Evolutionary conservation across 2,113 vertebrate genomes (phyloP), one percentile per base, ranked within the genome.

Genomic region (Melanerpes formicivorus): DNA sequence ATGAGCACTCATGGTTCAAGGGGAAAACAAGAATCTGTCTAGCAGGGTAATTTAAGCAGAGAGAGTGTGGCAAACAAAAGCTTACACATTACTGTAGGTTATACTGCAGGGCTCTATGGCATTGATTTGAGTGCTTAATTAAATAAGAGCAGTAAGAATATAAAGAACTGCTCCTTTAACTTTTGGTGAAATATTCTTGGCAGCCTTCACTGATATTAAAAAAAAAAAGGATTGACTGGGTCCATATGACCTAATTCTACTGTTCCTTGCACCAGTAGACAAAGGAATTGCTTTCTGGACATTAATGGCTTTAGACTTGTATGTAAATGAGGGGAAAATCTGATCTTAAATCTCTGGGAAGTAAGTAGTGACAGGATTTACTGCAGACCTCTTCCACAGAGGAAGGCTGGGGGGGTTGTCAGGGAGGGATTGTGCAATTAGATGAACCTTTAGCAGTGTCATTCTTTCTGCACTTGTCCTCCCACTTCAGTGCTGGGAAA

Each of bases 241-340:
- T 93, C 79, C 65, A 67, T 91, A 89, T 90, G 87, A 95, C 79
- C 87, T 72, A 82, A 78, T 87, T 94, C 69, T 65, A 27, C 21
- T 80, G 62, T 80, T 93, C 26, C 71, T 87, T 92, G 80, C 82
- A 77, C 62, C 58, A 92, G 52, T 66, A 93, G 69, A 80, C 0
- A 1, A 64, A 93, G 37, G 82, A 93, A 92, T 83, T 9, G 6
- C 91, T 88, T 92, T 92, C 62, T 87, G 79, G 93, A 95, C 58
- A 76, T 92, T 93, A 96, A 94, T 92, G 84, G 69, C 54, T 94
- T 95, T 88, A 88, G 84, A 86, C 79, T 83, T 82, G 26, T 58
- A 93, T 96, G 89, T 65, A 93, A 96, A 95, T 93, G 64, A 95
- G 58, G 34, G 46, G 44, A 44, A 92, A 93, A 87, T 77, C 89